Evolutionary conservation across 2,888 invertebrate genomes (phyloP).

Genomic region (Lasioglossum figueresi): DNA sequence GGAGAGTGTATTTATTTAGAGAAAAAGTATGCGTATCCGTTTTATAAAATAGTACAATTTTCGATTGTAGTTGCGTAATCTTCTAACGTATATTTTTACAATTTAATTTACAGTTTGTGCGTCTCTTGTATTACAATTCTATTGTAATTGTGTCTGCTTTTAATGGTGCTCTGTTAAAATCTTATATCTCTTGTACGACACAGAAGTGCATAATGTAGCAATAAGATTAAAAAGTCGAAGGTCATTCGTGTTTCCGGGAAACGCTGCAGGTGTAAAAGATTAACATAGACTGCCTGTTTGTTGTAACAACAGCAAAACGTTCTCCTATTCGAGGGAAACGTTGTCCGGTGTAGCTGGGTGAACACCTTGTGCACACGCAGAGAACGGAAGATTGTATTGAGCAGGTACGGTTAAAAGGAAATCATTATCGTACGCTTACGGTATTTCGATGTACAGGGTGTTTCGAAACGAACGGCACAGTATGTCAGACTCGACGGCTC

Average conservation of each 20-base stretch:
- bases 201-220: neutral
- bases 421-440: conserved; percentile 10
- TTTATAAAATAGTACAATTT: neutral
- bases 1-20: neutral
- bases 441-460: conserved; percentile 2
- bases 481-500: neutral
- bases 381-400: conserved; percentile 11
- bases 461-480: neutral
- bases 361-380: neutral
- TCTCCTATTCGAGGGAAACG: neutral
- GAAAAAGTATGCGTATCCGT: neutral
- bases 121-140: neutral
- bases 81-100: neutral
- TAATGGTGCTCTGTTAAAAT: neutral
- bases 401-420: conserved; percentile 8
- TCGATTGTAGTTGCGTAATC: neutral
- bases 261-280: neutral
- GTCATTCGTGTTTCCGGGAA: neutral
- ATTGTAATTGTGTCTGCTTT: neutral
- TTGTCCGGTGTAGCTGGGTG: neutral
- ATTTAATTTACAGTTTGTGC: too few species aligned
- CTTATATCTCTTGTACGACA: neutral
- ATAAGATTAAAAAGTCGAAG: neutral
- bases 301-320: conserved; percentile 4
- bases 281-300: neutral